phyloP scores from a whole-genome alignment of 2,888 invertebrate species.

The Timema podura region DNA sequence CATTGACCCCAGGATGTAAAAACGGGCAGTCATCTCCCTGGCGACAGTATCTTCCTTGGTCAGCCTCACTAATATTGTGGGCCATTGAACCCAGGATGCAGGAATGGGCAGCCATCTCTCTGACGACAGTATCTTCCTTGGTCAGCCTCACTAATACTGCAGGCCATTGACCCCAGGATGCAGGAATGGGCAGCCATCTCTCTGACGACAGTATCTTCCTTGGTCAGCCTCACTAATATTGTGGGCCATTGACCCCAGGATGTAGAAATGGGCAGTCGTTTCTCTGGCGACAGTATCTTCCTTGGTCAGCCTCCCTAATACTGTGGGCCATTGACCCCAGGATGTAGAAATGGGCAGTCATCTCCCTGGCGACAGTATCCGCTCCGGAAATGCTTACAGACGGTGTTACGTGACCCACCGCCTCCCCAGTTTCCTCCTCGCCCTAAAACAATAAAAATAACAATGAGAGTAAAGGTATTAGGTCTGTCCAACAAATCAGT shows the following conservation, averaged over 20 bases:
- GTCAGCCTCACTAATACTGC: no score
- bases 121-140: no score
- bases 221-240: slow-evolving; percentile 41
- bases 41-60: no score
- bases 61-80: no score
- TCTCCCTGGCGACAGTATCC: slow-evolving; percentile 80
- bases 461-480: no score
- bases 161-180: slow-evolving; percentile 69
- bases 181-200: slow-evolving; percentile 76
- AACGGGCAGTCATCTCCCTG: no score
- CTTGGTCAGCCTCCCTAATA: slow-evolving; percentile 1
- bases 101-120: no score
- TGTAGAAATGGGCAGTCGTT: slow-evolving; percentile 81
- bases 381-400: slow-evolving; percentile 74
- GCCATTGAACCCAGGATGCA: no score
- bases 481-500: no score
- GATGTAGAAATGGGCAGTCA: slow-evolving; percentile 79
- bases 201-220: slow-evolving; percentile 75
- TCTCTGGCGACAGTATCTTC: slow-evolving; percentile 70
- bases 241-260: slow-evolving; percentile 62
- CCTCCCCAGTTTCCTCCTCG: slow-evolving; percentile 43
- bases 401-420: slow-evolving; percentile 23
- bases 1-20: no score
- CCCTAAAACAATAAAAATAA: slow-evolving; percentile 34
- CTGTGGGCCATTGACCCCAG: slow-evolving; percentile 58